Evolutionary conservation across 2,888 invertebrate genomes (phyloP).

Genomic region (Drosophila hawaiiensis): DNA sequence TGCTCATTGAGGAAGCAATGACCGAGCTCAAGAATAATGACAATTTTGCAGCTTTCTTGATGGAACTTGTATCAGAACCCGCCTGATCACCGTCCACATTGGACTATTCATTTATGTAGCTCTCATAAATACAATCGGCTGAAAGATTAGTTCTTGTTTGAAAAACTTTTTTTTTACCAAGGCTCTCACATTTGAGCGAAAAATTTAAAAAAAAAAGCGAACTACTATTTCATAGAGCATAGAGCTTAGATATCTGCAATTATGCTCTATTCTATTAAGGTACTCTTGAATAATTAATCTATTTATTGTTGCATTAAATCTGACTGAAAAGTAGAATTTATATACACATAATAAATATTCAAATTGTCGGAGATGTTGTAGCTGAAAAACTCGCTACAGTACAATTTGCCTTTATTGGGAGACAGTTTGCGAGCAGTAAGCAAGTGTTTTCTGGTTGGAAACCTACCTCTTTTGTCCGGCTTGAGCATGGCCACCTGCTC

Average conservation of each 20-base stretch:
- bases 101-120: too few relatives aligned
- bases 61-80: background rate
- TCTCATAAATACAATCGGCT: too few relatives aligned
- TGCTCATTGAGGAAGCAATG: background rate
- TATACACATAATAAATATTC: background rate
- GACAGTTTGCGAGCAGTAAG: background rate
- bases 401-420: background rate
- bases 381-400: background rate
- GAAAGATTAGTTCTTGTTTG: too few relatives aligned
- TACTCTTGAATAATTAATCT: too few relatives aligned
- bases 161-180: too few relatives aligned
- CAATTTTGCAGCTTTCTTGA: background rate
- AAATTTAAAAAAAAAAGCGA: too few relatives aligned
- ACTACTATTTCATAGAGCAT: too few relatives aligned
- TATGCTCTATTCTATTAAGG: too few relatives aligned
- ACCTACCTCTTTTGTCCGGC: conserved; percentile 84
- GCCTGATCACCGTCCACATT: background rate
- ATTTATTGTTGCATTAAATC: too few relatives aligned
- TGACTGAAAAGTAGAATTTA: too few relatives aligned
- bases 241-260: too few relatives aligned
- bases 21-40: background rate
- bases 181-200: too few relatives aligned
- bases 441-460: background rate
- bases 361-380: background rate
- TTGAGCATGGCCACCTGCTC: conserved; percentile 90